Evolutionary conservation across 2,888 invertebrate species (phyloP), one percentile per base, ranked within the genome.

Genomic region (Anodontia alba): DNA sequence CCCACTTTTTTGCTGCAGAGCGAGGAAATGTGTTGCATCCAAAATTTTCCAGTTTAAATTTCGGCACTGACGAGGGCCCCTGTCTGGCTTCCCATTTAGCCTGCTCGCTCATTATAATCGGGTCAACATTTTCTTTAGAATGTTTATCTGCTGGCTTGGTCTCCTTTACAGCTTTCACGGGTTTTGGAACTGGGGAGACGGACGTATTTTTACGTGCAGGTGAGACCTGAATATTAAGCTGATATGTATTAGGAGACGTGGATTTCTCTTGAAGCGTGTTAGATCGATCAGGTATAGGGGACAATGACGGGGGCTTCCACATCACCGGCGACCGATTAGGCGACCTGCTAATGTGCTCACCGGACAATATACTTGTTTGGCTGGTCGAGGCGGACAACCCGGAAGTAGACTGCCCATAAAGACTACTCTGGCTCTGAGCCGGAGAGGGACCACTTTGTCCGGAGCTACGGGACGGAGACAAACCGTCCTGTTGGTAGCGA

Each of bases 331-430:
- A 78, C 46, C 80, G 76, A 66, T 54, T 74, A 0, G 78, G 74
- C n/a, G 80, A 77, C 12, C 78, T 74, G 62, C 81, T 78, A 36
- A 66, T 42, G 57, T 82, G 80, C 10, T 80, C 82, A 15, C 72
- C 71, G 0, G 80, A 69, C 5, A 67, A 23, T 20, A 81, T 38
- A 62, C 73, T 81, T 12, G 73, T 69, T n/a, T 78, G 73, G 68
- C 88, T 87, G 71, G 79, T 78, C 33, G 84, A 85, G 75, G 80
- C 77, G 33, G 84, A 84, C 38, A 78, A 31, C 26, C 81, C 84
- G 26, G 84, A 84, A 73, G 80, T 75, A 33, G 84, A 84, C 31
- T 76, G 29, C n/a, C 81, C 84, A 26, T 67, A 42, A 26, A 69
- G 42, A 43, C 46, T 69, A 43, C 46, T 69, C n/a, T 38, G 43